phyloP scores from a whole-genome alignment of 2,797 vertebrate genomes.

The Crocodylus rhombifer region DNA sequence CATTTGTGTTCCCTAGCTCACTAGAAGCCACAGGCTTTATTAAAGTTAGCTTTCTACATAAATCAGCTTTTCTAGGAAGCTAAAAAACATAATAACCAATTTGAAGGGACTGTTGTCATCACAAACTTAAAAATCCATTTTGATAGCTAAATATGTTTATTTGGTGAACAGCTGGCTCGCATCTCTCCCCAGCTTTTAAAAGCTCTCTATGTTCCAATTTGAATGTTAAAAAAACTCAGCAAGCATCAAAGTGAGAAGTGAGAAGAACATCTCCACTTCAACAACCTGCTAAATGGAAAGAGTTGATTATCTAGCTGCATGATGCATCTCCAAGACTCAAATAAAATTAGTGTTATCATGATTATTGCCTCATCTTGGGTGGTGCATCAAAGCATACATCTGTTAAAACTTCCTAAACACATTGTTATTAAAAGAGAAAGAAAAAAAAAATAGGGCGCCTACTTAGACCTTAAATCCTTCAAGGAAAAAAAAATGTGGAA shows the following conservation, averaged over 20 bases:
- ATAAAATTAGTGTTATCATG: neutral
- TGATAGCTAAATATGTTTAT: rapidly evolving
- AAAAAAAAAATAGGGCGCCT: neutral
- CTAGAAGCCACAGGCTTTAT: neutral
- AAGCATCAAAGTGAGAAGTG: neutral
- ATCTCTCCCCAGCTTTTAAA: neutral
- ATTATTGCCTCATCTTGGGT: neutral
- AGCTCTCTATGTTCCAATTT: no score
- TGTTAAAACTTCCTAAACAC: neutral
- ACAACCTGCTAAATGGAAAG: neutral
- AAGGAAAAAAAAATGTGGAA: neutral
- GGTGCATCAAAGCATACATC: no score
- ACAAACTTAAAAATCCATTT: rapidly evolving
- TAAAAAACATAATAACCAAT: neutral
- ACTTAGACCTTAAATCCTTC: neutral
- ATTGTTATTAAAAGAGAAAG: neutral
- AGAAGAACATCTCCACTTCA: neutral
- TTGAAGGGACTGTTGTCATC: rapidly evolving
- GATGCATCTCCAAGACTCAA: conserved; percentile 35
- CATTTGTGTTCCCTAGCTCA: neutral
- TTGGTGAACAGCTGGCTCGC: neutral
- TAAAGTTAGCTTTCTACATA: neutral
- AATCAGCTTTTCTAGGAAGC: neutral
- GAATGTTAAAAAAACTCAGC: neutral
- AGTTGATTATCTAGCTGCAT: neutral